Base-by-base conservation (phyloP, 2,888 invertebrate genomes). In the Drosophila greeni region DNA sequence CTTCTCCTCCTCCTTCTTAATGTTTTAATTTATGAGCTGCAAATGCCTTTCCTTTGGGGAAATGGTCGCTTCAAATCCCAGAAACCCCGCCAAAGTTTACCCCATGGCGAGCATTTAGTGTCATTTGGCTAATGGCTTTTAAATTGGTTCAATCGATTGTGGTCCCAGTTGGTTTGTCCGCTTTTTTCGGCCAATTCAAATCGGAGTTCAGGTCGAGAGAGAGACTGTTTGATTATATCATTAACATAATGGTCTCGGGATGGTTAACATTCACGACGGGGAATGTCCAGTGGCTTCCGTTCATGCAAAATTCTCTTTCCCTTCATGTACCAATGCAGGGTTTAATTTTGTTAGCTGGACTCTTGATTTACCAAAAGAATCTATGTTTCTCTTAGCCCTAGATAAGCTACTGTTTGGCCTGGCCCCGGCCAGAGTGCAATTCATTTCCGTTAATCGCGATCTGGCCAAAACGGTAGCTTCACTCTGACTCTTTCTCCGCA, bases 61-160 rank as follows among this genome's bases (percentile, higher is more conserved):
- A 47, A 60, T 29, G 42, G 20, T 14, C 18, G 14, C 37, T 49
- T 55, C 66, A 65, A 66, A 57, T 66, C 43, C 36, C 42, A 37
- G 33, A 60, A 39, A 20, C 45, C 18, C n/a, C 12, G 29, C 11
- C 26, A 29, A 8, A 40, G 18, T 20, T 6, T 26, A 45, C 67
- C 80, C 66, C 78, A 71, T 62, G 81, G 56, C 58, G 77, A 31
- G 78, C 68, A 77, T 70, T 76, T 75, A 77, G 75, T 83, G 73
- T 77, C 78, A 81, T 83, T 79, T 79, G 70, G 78, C 75, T 83
- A 79, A 81, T 83, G 81, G 78, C 23, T 66, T 66, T 81, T 81
- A 83, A 78, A 78, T 81, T 71, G 73, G 54, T 53, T 53, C 43
- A 23, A 48, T 48, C 51, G 58, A 51, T 31, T 45, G 18, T 45